These are phyloP conservation scores for Amblyjoppa proteus DNA, from an alignment of 2,888 invertebrate genomes.

Conservation along the genomic window DNA sequence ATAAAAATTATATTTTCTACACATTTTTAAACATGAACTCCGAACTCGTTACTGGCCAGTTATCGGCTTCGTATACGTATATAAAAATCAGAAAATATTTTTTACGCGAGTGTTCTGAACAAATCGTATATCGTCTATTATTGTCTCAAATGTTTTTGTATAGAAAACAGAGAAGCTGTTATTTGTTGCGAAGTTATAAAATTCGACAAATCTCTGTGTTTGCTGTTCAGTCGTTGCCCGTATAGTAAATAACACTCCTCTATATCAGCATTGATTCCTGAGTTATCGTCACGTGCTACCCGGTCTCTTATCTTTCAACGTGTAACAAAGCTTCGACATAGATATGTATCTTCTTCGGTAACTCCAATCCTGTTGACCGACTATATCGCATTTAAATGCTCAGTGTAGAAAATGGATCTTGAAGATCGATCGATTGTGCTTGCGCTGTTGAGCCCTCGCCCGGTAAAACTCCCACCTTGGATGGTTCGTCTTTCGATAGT, in stretches of 20 bases:
- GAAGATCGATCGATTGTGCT: too few relatives aligned
- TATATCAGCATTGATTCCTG: conserved; percentile 76
- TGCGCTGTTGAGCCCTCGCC: neutral
- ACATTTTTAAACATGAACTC: conserved; percentile 21
- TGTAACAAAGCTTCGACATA: too few relatives aligned
- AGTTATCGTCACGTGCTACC: too few relatives aligned
- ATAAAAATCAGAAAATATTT: conserved; percentile 42
- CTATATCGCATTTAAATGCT: too few relatives aligned
- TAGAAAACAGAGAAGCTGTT: conserved; percentile 33
- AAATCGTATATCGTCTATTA: conserved; percentile 51
- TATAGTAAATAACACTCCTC: conserved; percentile 82
- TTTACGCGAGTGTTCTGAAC: conserved; percentile 45
- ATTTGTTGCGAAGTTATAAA: conserved; percentile 46
- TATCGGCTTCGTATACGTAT: conserved; percentile 37
- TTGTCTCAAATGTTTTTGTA: conserved; percentile 50
- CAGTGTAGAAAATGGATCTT: too few relatives aligned
- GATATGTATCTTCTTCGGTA: too few relatives aligned
- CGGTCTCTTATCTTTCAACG: too few relatives aligned
- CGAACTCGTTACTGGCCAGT: conserved; percentile 16
- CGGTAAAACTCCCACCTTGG: neutral
- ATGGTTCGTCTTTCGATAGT: neutral
- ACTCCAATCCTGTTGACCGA: too few relatives aligned
- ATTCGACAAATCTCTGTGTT: conserved; percentile 44
- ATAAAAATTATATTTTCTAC: conserved; percentile 30
- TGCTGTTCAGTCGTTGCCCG: conserved; percentile 52